A percentile compares a stretch with the other conserved stretches of the same genome.
Conservation (phyloP, 2,113 vertebrate genomes). For the Melospiza georgiana region DNA sequence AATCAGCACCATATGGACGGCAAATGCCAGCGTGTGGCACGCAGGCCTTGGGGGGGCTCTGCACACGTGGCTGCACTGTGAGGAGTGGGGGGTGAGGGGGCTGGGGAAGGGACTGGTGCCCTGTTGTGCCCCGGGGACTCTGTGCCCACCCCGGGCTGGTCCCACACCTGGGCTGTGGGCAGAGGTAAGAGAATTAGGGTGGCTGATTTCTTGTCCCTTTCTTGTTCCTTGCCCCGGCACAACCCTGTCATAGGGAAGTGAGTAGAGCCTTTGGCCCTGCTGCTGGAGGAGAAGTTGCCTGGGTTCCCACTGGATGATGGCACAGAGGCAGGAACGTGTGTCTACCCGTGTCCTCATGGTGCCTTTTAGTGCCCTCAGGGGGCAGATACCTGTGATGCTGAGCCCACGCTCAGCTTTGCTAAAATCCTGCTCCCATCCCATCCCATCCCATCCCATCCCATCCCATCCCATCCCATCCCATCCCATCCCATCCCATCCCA, state of each 20-base stretch:
- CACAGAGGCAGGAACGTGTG: fast-evolving
- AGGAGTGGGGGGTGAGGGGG: not conserved
- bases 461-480: not conserved
- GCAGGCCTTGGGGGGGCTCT: fast-evolving
- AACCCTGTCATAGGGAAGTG: fast-evolving
- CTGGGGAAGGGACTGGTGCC: too few species aligned
- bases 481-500: not conserved
- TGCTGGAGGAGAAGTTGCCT: not conserved
- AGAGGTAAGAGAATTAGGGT: not conserved
- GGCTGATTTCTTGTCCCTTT: not conserved
- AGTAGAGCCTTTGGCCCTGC: not conserved
- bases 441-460: too few species aligned
- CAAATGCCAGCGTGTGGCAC: not conserved
- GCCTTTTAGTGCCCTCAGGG: not conserved
- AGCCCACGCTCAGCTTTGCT: not conserved
- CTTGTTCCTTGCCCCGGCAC: not conserved
- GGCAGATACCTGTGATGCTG: not conserved
- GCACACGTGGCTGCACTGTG: not conserved
- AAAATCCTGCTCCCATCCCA: not conserved
- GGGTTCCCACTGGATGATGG: not conserved
- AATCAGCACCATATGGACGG: not conserved
- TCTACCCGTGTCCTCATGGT: fast-evolving
- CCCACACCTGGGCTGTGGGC: fast-evolving
- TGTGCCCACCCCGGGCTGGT: not conserved
- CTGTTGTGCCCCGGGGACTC: fast-evolving